These are phyloP conservation scores for Sitodiplosis mosellana DNA, from an alignment of 1,140 invertebrate genomes.

Conservation along the genomic window DNA sequence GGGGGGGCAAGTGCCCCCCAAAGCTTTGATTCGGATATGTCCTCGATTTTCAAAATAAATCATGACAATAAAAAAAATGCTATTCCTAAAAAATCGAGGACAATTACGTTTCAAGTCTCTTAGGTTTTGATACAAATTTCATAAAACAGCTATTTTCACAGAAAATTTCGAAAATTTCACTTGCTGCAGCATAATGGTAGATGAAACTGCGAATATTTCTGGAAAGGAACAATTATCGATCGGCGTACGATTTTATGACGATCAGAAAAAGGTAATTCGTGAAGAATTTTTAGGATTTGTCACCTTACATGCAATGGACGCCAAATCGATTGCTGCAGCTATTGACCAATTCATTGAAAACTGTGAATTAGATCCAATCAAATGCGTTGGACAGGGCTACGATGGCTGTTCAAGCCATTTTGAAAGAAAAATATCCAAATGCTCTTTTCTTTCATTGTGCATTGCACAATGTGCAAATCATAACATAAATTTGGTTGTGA, in stretches of 20 bases:
- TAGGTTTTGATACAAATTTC: no score
- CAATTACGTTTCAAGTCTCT: no score
- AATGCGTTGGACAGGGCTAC: slow-evolving; percentile 11
- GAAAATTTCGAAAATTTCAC: no score
- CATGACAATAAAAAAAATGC: no score
- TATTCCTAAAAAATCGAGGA: no score
- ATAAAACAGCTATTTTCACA: no score
- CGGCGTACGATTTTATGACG: slow-evolving; percentile 11
- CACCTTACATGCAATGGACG: slow-evolving; percentile 5
- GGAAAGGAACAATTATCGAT: slow-evolving; percentile 13
- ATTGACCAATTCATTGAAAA: slow-evolving; percentile 7
- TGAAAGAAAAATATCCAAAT: slow-evolving; percentile 16
- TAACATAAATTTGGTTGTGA: slow-evolving; percentile 21
- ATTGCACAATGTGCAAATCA: no score
- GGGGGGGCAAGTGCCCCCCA: no score
- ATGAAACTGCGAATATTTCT: slow-evolving; percentile 13
- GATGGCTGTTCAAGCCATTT: slow-evolving; percentile 17
- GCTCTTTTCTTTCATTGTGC: slow-evolving; percentile 22
- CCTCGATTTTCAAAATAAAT: no score
- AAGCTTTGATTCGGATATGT: no score
- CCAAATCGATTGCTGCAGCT: slow-evolving; percentile 7
- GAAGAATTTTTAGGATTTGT: slow-evolving; percentile 13
- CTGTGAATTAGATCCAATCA: slow-evolving; percentile 1
- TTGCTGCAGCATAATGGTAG: slow-evolving; percentile 5
- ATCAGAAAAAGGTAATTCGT: slow-evolving; percentile 5